Evolutionary conservation across 2,888 invertebrate genomes (phyloP), one percentile per base, ranked within the genome.

Genomic region (Dryobota labecula): DNA sequence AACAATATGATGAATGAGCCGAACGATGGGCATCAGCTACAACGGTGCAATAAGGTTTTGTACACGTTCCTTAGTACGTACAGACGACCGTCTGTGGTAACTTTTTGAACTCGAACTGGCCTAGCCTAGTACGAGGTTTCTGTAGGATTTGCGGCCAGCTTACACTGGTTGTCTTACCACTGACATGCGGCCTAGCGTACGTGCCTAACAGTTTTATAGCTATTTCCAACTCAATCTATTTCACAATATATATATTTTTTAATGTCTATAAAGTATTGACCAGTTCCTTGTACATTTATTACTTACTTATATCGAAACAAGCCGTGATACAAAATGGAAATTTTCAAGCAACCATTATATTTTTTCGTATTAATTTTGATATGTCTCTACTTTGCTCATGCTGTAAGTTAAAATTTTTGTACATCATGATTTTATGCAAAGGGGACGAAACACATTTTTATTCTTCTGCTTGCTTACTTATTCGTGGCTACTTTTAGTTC

Each of bases 321-420:
- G 18, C 33, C n/a, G 47, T 45, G 43, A 27, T 57, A 43, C 27
- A 54, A 54, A 15, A 83, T 79, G 76, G 64, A 73, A 20, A 15
- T 79, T 45, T 62, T 80, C 8, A 79, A 80, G 53, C 64, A 65
- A 2, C 9, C 64, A 1, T 56, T 83, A 11, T 83, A 70, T 74
- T 60, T 73, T 63, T 58, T 78, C 54, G 27, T 66, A 43, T 64
- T 80, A 2, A 54, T 85, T 66, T 76, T 83, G 30, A 57, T 72
- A 33, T 73, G 79, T 33, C 41, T 88, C 38, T 86, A 78, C 73
- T 79, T 90, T 61, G 84, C 74, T 45, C 84, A 87, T 67, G 90
- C 91, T 77, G 92, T 92, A 88, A 92, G 92, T 92, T 83, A 63
- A 2, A 27, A 49, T 5, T 5, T 45, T 45, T 20, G 18, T 27